These are phyloP conservation scores for Rattus norvegicus DNA, from an alignment of 2,113 vertebrate genomes.

Conservation along the genomic window GRCr8 NC_086036.1:47755501-47756000, in stretches of 20 bases:
- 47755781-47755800: not conserved
- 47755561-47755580: not conserved
- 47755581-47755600: no score
- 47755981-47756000: not conserved
- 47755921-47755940: not conserved
- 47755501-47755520: not conserved
- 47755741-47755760: not conserved
- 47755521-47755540: not conserved
- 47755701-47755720: not conserved
- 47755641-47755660: no score
- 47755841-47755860: not conserved
- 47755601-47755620: no score
- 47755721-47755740: not conserved
- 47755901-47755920: not conserved
- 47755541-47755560: not conserved
- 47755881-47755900: constrained; percentile 15
- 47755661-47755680: no score
- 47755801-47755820: not conserved
- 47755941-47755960: constrained; percentile 1
- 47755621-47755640: no score
- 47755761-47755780: not conserved
- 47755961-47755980: not conserved
- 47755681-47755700: not conserved
- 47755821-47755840: not conserved
- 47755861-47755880: not conserved